Conservation (phyloP, 2,797 vertebrate species). For the Fistularia tabacaria region DNA sequence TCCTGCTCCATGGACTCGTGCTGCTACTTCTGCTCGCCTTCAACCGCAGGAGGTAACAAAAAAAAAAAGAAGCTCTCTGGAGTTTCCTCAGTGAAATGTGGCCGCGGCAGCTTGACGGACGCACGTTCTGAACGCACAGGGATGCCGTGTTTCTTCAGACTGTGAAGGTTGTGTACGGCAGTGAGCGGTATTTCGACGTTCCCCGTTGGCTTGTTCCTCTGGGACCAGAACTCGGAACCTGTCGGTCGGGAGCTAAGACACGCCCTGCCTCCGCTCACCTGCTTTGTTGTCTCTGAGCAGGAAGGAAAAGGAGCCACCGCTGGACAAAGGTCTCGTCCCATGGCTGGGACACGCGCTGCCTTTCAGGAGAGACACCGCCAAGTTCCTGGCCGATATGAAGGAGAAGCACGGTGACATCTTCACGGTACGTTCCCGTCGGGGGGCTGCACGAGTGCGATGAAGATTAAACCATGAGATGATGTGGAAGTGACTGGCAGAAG, state of each 20-base stretch:
- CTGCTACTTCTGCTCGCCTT: conserved; percentile 45
- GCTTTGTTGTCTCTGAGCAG: conserved; percentile 53
- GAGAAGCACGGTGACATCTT: conserved; percentile 86
- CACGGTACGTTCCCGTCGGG: conserved; percentile 72
- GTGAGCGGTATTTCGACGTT: no score
- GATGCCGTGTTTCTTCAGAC: no score
- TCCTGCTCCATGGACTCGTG: conserved; percentile 53
- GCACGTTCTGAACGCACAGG: no score
- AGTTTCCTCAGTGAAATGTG: no score
- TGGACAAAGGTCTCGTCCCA: conserved; percentile 82
- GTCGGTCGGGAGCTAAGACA: conserved; percentile 9
- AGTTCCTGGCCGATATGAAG: conserved; percentile 83
- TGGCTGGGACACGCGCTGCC: conserved; percentile 86
- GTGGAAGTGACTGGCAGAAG: no score
- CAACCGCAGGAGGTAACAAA: conserved; percentile 69
- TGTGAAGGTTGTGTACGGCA: no score
- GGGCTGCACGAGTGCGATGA: not conserved
- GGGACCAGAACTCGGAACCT: conserved; percentile 19
- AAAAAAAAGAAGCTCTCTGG: no score
- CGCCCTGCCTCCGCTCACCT: no score
- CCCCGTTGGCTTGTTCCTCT: no score
- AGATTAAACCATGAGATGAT: no score
- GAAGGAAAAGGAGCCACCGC: conserved; percentile 79
- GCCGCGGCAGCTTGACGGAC: no score
- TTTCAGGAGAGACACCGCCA: conserved; percentile 80